phyloP scores from a whole-genome alignment of 2,888 invertebrate species.

The Hypercompe scribonia region DNA sequence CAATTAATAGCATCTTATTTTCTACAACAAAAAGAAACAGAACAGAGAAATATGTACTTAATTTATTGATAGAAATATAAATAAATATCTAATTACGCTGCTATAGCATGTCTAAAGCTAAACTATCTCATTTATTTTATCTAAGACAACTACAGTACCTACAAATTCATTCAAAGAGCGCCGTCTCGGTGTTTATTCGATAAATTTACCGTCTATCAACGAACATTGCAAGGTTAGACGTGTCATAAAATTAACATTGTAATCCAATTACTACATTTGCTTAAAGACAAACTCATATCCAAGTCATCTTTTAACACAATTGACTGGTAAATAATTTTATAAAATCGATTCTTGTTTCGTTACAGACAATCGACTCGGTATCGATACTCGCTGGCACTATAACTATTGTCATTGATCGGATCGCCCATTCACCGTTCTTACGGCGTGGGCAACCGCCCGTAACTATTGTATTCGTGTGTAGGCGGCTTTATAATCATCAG shows the following conservation, averaged over 20 bases:
- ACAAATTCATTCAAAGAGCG: conserved; percentile 10
- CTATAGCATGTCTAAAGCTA: not conserved
- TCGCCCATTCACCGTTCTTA: conserved; percentile 54
- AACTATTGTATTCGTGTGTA: conserved; percentile 58
- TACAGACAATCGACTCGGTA: conserved; percentile 36
- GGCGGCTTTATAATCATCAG: conserved; percentile 63
- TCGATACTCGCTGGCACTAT: conserved; percentile 20
- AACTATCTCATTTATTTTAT: not conserved
- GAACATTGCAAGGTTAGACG: not conserved
- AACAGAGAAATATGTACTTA: not conserved
- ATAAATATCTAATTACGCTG: no score
- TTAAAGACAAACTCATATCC: conserved; percentile 6
- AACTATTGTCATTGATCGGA: conserved; percentile 53
- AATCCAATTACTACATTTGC: conserved; percentile 6
- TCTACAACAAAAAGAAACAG: no score
- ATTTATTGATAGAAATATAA: not conserved
- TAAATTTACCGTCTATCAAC: conserved; percentile 3
- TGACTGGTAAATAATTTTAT: conserved; percentile 7
- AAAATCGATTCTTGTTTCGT: conserved; percentile 31
- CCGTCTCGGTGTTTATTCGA: not conserved
- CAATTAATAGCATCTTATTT: not conserved
- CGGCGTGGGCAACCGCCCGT: conserved; percentile 61
- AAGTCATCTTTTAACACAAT: conserved; percentile 10
- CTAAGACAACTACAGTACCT: not conserved
- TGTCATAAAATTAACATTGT: conserved; percentile 6